A percentile compares a stretch with the other conserved stretches of the same genome.
Conservation (phyloP, 2,113 vertebrate species). For the Thermophis baileyi region DNA sequence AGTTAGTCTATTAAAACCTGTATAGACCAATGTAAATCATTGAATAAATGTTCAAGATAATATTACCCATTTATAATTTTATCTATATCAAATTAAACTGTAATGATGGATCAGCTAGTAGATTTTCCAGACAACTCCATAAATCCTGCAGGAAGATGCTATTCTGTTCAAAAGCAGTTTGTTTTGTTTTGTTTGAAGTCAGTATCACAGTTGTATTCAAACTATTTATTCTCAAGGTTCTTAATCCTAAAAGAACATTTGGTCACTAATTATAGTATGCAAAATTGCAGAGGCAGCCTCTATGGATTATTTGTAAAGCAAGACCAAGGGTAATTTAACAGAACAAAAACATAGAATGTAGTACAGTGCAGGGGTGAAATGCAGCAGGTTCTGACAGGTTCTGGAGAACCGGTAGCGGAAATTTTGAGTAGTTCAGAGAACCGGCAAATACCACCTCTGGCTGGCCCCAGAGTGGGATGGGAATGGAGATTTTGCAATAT, state of each 20-base stretch:
- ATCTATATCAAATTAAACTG: not conserved
- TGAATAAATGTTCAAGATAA: not conserved
- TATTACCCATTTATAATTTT: not conserved
- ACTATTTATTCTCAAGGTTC: constrained; percentile 27
- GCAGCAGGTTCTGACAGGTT: no score
- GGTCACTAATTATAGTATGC: constrained; percentile 25
- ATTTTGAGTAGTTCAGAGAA: no score
- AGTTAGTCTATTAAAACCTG: not conserved
- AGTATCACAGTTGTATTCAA: not conserved
- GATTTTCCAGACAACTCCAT: not conserved
- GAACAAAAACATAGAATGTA: not conserved
- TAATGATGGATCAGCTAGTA: not conserved
- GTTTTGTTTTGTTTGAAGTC: not conserved
- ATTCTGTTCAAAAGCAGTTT: not conserved
- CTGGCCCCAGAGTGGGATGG: no score
- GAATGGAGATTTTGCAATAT: no score
- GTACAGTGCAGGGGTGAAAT: no score
- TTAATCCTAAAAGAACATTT: constrained; percentile 20
- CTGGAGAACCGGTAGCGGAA: no score
- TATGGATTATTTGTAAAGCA: constrained; percentile 9
- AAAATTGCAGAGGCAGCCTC: not conserved
- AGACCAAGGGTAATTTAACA: not conserved
- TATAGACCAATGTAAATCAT: not conserved
- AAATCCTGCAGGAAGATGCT: not conserved
- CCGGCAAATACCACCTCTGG: no score